These are phyloP conservation scores for Indri indri DNA, from an alignment of 2,113 vertebrate genomes.

Conservation along the genomic window DNA sequence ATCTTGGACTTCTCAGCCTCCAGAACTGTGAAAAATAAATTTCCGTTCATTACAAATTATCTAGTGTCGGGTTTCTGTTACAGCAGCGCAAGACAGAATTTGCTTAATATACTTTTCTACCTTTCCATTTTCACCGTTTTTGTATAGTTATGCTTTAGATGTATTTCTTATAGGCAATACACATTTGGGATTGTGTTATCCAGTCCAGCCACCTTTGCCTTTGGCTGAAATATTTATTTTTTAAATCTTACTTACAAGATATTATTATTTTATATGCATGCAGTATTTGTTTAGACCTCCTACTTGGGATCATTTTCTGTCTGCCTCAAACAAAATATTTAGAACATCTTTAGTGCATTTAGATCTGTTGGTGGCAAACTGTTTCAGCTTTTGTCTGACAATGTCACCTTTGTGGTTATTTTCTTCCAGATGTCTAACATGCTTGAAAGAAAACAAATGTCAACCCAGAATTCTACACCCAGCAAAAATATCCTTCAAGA, in stretches of 20 bases:
- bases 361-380: background rate
- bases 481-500: background rate
- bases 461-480: background rate
- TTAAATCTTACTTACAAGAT: background rate
- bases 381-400: background rate
- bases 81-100: background rate
- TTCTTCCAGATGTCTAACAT: background rate
- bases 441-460: background rate
- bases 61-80: background rate
- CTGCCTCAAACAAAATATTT: constrained; percentile 6
- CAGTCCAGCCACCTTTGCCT: constrained; percentile 4
- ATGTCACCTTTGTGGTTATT: background rate
- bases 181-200: constrained; percentile 11
- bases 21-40: background rate
- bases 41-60: background rate
- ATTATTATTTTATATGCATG: background rate
- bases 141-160: background rate
- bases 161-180: background rate
- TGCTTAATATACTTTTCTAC: background rate
- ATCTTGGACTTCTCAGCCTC: background rate
- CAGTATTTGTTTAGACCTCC: background rate
- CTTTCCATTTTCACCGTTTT: background rate
- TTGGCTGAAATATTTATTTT: constrained; percentile 40
- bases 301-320: background rate
- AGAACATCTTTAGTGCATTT: constrained; percentile 28